Percentiles rank a stretch among this genome's conserved stretches.
Conservation (phyloP, 2,113 vertebrate species). For the Epinephelus lanceolatus region DNA sequence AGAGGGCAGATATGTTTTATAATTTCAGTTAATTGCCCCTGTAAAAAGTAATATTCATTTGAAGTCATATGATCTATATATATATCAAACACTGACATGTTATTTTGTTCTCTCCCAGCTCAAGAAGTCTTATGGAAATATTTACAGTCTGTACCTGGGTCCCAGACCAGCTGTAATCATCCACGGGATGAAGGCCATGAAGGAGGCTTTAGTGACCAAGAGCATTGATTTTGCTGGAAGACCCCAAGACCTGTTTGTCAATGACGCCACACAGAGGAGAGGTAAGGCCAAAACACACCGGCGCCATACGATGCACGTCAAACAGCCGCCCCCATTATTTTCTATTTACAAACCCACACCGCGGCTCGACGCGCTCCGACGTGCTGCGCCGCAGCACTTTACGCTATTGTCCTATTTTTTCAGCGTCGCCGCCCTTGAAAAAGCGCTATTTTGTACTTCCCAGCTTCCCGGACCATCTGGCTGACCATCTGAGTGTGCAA, state of each 20-base stretch:
- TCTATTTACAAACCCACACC: too few relatives aligned
- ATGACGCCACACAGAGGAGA: slow-evolving; percentile 24
- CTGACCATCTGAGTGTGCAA: too few relatives aligned
- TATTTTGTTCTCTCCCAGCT: slow-evolving; percentile 60
- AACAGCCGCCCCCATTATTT: too few relatives aligned
- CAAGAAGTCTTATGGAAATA: slow-evolving; percentile 73
- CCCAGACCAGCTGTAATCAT: slow-evolving; percentile 73
- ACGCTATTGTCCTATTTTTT: too few relatives aligned
- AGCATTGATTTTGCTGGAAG: slow-evolving; percentile 78
- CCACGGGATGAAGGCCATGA: slow-evolving; percentile 70
- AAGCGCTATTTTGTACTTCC: too few relatives aligned
- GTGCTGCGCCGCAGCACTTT: too few relatives aligned
- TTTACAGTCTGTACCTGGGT: slow-evolving; percentile 80
- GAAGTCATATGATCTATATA: not conserved
- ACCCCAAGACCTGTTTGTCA: slow-evolving; percentile 73
- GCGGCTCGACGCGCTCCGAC: too few relatives aligned
- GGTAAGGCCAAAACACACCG: slow-evolving; percentile 50
- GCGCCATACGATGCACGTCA: too few relatives aligned
- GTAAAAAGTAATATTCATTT: not conserved
- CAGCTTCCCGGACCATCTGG: too few relatives aligned
- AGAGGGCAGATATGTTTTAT: not conserved
- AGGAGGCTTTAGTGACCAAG: slow-evolving; percentile 77
- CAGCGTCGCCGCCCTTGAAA: too few relatives aligned
- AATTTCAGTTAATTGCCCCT: not conserved
- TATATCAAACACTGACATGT: not conserved